Conservation (phyloP, 2,113 vertebrate genomes). For the Spilogale gracilis region DNA sequence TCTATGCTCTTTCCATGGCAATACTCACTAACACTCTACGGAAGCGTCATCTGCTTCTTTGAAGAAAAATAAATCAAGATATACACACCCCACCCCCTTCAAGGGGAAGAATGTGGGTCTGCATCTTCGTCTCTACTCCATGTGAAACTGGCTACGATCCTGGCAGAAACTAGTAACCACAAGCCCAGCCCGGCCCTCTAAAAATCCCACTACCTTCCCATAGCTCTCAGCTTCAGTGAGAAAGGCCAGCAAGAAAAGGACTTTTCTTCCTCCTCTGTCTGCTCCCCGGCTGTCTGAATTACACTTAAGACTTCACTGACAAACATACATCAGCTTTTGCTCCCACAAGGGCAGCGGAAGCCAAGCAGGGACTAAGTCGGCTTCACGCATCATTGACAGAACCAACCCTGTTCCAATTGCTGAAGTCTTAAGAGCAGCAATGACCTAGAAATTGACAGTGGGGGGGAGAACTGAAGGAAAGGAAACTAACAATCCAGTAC, state of each 20-base stretch:
- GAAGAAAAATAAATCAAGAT: conserved; percentile 6
- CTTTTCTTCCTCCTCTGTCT: conserved; percentile 39
- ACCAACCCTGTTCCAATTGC: conserved; percentile 74
- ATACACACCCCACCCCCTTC: conserved; percentile 33
- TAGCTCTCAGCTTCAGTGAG: conserved; percentile 49
- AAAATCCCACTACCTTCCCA: conserved; percentile 54
- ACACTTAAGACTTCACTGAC: conserved; percentile 77
- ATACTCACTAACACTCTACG: neutral
- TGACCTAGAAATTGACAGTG: conserved; percentile 82
- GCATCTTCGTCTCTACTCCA: conserved; percentile 36
- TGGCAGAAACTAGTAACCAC: conserved; percentile 59
- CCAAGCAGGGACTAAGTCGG: conserved; percentile 74
- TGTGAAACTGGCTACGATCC: neutral
- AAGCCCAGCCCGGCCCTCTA: conserved; percentile 39
- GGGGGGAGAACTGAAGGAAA: conserved; percentile 6
- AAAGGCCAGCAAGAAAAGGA: conserved; percentile 54
- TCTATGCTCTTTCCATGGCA: conserved; percentile 40
- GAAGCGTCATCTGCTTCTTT: conserved; percentile 51
- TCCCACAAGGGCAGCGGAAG: conserved; percentile 78
- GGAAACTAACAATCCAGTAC: conserved; percentile 33
- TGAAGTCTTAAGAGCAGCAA: conserved; percentile 77
- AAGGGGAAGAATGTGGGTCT: conserved; percentile 72
- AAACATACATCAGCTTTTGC: conserved; percentile 72
- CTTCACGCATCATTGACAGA: conserved; percentile 76
- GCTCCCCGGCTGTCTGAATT: conserved; percentile 44